phyloP scores from a whole-genome alignment of 35 echinoderm and acorn worm genomes.

The Stichopus chloronotus region DNA sequence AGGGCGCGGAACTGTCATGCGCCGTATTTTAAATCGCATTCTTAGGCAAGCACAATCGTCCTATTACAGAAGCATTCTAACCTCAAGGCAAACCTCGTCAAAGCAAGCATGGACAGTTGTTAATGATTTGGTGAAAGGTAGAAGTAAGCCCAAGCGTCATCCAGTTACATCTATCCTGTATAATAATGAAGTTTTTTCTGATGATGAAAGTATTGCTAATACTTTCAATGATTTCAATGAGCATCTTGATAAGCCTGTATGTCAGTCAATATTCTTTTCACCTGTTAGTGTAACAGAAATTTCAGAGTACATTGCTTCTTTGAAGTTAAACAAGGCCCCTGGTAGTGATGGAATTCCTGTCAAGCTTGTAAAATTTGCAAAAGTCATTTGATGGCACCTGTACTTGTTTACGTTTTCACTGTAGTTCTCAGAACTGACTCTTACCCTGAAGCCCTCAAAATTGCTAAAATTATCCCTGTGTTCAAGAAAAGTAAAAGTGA shows the following conservation, averaged over 20 bases:
- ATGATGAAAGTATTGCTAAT: not conserved
- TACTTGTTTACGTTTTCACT: not conserved
- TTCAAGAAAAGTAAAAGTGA: not conserved
- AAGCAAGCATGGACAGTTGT: not conserved
- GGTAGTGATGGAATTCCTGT: not conserved
- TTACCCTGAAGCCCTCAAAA: not conserved
- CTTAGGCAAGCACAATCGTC: not conserved
- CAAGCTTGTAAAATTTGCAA: not conserved
- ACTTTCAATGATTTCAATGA: not conserved
- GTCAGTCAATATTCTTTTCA: not conserved
- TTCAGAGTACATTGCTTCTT: not conserved
- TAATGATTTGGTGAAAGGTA: not conserved
- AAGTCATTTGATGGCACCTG: not conserved
- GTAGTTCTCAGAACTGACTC: not conserved
- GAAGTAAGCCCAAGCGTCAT: not conserved
- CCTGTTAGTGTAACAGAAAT: not conserved
- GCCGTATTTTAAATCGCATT: constrained; percentile 11
- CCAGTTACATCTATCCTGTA: not conserved
- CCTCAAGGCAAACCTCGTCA: not conserved
- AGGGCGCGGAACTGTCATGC: too few species aligned
- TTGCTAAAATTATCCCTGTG: not conserved
- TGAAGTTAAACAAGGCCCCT: not conserved
- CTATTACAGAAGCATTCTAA: not conserved
- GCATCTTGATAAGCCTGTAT: not conserved
- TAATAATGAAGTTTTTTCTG: not conserved